Evolutionary conservation across 2,888 invertebrate species (phyloP).

Genomic region (Masnerella sp.): DNA sequence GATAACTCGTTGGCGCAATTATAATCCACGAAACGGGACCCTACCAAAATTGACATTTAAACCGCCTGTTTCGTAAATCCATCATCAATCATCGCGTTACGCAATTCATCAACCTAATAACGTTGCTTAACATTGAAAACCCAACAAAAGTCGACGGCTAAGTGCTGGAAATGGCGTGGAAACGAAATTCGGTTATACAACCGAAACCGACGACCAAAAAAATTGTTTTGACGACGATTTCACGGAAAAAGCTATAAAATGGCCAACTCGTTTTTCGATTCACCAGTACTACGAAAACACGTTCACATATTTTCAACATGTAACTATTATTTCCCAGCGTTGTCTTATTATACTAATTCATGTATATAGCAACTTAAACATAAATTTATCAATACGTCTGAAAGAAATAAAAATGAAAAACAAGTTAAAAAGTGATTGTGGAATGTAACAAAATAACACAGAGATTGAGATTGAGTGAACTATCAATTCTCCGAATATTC

Average conservation of each 20-base stretch:
- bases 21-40: conserved; percentile 27
- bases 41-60: conserved; percentile 43
- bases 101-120: conserved; percentile 48
- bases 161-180: conserved; percentile 36
- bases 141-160: conserved; percentile 35
- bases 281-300: not conserved
- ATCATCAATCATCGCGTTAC: conserved; percentile 45
- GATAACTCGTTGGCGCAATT: conserved; percentile 39
- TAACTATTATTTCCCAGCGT: too few relatives aligned
- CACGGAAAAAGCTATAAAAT: conserved; percentile 32
- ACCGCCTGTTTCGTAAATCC: conserved; percentile 35
- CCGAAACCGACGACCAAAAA: conserved; percentile 15
- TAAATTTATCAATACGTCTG: too few relatives aligned
- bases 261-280: conserved; percentile 1
- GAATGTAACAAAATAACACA: too few relatives aligned
- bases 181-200: conserved; percentile 32
- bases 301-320: too few relatives aligned
- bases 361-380: too few relatives aligned
- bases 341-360: too few relatives aligned
- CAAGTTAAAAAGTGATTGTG: too few relatives aligned
- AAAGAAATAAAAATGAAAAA: too few relatives aligned
- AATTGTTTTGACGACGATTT: conserved; percentile 38
- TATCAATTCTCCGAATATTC: too few relatives aligned
- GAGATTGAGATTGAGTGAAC: too few relatives aligned
- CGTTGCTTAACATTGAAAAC: conserved; percentile 46